phyloP scores from a whole-genome alignment of 1,140 invertebrate genomes.

The Hycleus cichorii region DNA sequence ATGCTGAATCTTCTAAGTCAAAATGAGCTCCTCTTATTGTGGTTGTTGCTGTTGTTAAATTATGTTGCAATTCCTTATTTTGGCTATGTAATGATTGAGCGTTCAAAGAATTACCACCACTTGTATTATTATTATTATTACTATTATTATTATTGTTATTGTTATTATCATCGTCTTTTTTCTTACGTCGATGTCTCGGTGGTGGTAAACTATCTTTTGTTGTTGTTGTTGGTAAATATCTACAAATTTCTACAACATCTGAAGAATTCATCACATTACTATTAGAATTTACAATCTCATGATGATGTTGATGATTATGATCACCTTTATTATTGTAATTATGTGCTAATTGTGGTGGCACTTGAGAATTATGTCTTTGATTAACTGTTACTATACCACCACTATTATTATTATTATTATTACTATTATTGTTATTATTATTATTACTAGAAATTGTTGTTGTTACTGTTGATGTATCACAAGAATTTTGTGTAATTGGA shows the following conservation, averaged over 20 bases:
- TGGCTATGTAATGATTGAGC: constrained; percentile 1
- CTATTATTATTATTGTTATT: background rate
- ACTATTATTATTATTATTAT: background rate
- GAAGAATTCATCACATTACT: constrained; percentile 12
- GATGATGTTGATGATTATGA: background rate
- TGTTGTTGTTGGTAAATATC: constrained; percentile 6
- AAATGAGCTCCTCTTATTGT: constrained; percentile 52
- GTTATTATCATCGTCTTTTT: constrained; percentile 41
- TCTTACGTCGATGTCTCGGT: constrained; percentile 40
- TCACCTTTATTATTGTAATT: constrained; percentile 1
- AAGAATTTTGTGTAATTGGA: too few species aligned
- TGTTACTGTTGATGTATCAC: background rate
- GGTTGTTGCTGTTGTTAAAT: background rate
- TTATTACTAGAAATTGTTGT: background rate
- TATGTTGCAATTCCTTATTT: constrained; percentile 1
- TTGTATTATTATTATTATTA: too few species aligned
- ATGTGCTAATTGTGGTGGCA: constrained; percentile 6
- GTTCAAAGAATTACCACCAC: background rate
- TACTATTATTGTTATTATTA: background rate
- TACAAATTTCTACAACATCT: constrained; percentile 18
- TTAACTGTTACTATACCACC: background rate
- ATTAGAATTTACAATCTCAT: background rate
- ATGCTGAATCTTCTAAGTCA: constrained; percentile 72
- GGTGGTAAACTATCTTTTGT: constrained; percentile 26
- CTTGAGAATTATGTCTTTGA: constrained; percentile 1